These are phyloP conservation scores for Alviniconcha strummeri DNA, from an alignment of 2,888 invertebrate genomes.

Conservation along the genomic window DNA sequence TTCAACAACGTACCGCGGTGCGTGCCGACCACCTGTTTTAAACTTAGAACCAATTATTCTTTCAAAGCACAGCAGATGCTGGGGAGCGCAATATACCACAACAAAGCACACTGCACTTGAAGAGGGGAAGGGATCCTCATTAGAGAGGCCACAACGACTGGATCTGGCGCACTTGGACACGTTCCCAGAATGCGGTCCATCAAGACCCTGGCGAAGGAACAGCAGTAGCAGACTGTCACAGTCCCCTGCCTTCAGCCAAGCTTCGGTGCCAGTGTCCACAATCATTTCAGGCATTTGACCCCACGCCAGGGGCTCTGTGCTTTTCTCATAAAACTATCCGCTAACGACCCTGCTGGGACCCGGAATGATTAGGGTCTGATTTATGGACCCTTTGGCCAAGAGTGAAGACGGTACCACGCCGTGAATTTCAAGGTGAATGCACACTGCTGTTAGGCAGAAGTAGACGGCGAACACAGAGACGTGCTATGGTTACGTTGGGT, in stretches of 20 bases:
- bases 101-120: too few species aligned
- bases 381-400: too few species aligned
- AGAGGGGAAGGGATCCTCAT: not conserved
- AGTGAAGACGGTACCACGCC: too few species aligned
- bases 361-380: too few species aligned
- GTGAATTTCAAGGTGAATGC: too few species aligned
- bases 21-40: not conserved
- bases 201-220: not conserved
- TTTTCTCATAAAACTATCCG: not conserved
- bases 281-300: conserved; percentile 4
- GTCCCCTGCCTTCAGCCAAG: conserved; percentile 6
- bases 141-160: too few species aligned
- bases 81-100: too few species aligned
- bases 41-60: not conserved
- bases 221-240: not conserved
- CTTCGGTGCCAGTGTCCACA: conserved; percentile 11
- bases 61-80: not conserved
- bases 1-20: too few species aligned
- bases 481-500: too few species aligned
- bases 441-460: too few species aligned
- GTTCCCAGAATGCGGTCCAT: not conserved
- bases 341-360: too few species aligned
- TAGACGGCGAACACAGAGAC: too few species aligned
- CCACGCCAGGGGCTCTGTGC: not conserved
- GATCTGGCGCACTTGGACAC: not conserved